These are phyloP conservation scores for Bucorvus abyssinicus DNA, from an alignment of 2,797 vertebrate species.

Conservation along the genomic window DNA sequence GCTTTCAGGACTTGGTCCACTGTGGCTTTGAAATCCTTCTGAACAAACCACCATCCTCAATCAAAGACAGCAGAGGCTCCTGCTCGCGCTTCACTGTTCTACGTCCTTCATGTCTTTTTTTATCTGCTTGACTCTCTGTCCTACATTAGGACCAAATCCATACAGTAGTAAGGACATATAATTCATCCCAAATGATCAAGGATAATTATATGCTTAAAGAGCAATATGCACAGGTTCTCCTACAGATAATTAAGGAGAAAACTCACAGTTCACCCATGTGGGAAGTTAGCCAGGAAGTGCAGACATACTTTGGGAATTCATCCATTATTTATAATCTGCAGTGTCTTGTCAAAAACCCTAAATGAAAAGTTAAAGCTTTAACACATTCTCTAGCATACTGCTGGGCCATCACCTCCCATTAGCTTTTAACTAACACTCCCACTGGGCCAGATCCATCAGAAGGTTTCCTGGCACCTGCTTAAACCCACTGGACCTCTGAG, in stretches of 20 bases:
- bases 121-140: constrained; percentile 48
- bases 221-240: constrained; percentile 68
- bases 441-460: background rate
- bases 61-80: background rate
- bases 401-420: constrained; percentile 24
- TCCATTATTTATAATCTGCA: constrained; percentile 50
- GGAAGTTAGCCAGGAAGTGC: constrained; percentile 62
- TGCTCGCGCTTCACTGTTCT: background rate
- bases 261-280: constrained; percentile 55
- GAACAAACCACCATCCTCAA: background rate
- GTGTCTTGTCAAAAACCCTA: constrained; percentile 18
- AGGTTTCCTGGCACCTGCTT: background rate
- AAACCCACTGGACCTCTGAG: background rate
- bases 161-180: constrained; percentile 58
- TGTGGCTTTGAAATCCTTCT: background rate
- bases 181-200: constrained; percentile 71
- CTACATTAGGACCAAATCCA: constrained; percentile 13
- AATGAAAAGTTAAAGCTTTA: constrained; percentile 43
- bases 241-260: constrained; percentile 67
- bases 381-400: constrained; percentile 19
- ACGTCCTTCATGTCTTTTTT: constrained; percentile 54
- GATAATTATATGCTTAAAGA: constrained; percentile 72
- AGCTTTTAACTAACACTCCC: constrained; percentile 22
- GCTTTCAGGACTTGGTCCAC: too few species aligned
- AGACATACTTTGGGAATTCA: constrained; percentile 59